These are phyloP conservation scores for Quadriops clusia DNA, from an alignment of 2,888 invertebrate genomes.

Conservation along the genomic window DNA sequence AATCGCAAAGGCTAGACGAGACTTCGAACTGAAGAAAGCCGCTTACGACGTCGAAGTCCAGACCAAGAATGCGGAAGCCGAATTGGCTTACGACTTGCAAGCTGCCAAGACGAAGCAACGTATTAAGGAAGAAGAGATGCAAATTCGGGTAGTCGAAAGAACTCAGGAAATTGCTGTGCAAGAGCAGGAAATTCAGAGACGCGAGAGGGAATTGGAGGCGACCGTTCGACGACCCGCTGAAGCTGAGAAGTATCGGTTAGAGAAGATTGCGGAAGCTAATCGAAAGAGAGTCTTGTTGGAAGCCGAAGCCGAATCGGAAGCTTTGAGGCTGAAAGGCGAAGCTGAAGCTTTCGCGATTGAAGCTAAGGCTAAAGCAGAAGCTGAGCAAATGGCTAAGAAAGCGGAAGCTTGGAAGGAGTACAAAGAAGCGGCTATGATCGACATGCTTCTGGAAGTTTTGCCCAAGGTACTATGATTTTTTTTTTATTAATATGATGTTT, in stretches of 20 bases:
- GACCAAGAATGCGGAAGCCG: slow-evolving; percentile 86
- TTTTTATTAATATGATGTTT: too few relatives aligned
- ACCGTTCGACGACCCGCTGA: slow-evolving; percentile 89
- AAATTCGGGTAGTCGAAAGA: slow-evolving; percentile 52
- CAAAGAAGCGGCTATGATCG: slow-evolving; percentile 88
- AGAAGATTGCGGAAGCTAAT: slow-evolving; percentile 91
- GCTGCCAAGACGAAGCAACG: slow-evolving; percentile 92
- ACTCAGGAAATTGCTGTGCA: slow-evolving; percentile 49
- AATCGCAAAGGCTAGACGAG: slow-evolving; percentile 91
- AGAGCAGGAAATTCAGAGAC: slow-evolving; percentile 88
- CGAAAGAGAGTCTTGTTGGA: slow-evolving; percentile 79
- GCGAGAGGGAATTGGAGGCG: slow-evolving; percentile 86
- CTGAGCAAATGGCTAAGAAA: slow-evolving; percentile 94
- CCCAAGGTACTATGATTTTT: too few relatives aligned
- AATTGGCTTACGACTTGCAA: slow-evolving; percentile 86
- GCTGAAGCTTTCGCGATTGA: slow-evolving; percentile 89
- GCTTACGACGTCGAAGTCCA: slow-evolving; percentile 95
- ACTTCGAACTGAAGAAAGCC: slow-evolving; percentile 94
- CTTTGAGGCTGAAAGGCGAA: slow-evolving; percentile 72
- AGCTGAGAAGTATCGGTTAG: slow-evolving; percentile 83
- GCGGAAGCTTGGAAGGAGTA: slow-evolving; percentile 96
- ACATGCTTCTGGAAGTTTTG: slow-evolving; percentile 90
- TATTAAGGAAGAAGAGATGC: slow-evolving; percentile 91
- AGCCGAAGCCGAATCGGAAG: slow-evolving; percentile 91
- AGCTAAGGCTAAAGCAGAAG: slow-evolving; percentile 90